Conservation (phyloP, 2,797 vertebrate genomes). For the Ctenopoma multispine region DNA sequence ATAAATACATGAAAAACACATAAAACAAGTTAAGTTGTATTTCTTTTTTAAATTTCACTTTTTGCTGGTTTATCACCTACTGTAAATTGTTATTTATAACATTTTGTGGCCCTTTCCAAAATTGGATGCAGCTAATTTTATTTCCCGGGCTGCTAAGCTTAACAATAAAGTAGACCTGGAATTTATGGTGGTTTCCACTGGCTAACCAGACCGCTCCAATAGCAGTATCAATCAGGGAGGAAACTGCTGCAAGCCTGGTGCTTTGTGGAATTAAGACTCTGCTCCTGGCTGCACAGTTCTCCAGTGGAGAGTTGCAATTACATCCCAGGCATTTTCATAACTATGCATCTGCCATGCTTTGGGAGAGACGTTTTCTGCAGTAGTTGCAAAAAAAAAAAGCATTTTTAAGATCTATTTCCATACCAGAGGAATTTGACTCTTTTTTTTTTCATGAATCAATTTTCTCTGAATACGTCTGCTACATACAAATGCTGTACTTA, state of each 20-base stretch:
- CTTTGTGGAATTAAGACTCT: constrained; percentile 59
- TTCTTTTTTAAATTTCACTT: constrained; percentile 62
- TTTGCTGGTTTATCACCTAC: constrained; percentile 66
- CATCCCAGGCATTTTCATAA: constrained; percentile 44
- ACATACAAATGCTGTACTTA: constrained; percentile 31
- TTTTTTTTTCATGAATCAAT: constrained; percentile 10
- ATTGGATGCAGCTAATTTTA: constrained; percentile 78
- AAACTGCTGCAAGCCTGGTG: constrained; percentile 61
- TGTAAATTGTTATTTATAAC: constrained; percentile 72
- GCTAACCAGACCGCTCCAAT: constrained; percentile 62
- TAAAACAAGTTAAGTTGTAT: constrained; percentile 20
- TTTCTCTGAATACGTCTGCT: constrained; percentile 21
- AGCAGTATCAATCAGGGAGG: constrained; percentile 74
- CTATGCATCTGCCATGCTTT: constrained; percentile 19
- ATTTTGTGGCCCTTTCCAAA: constrained; percentile 59
- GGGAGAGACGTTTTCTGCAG: constrained; percentile 31
- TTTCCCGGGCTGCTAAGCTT: constrained; percentile 75
- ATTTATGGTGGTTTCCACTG: constrained; percentile 74
- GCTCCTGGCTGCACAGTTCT: constrained; percentile 51
- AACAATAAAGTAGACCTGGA: constrained; percentile 69
- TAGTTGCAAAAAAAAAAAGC: constrained; percentile 17
- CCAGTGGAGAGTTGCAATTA: constrained; percentile 54
- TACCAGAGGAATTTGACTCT: constrained; percentile 4
- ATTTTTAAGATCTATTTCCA: constrained; percentile 45
- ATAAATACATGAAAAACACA: constrained; percentile 49